These are phyloP conservation scores for Harpagoxenus sublaevis DNA, from an alignment of 2,888 invertebrate genomes.

Conservation along the genomic window DNA sequence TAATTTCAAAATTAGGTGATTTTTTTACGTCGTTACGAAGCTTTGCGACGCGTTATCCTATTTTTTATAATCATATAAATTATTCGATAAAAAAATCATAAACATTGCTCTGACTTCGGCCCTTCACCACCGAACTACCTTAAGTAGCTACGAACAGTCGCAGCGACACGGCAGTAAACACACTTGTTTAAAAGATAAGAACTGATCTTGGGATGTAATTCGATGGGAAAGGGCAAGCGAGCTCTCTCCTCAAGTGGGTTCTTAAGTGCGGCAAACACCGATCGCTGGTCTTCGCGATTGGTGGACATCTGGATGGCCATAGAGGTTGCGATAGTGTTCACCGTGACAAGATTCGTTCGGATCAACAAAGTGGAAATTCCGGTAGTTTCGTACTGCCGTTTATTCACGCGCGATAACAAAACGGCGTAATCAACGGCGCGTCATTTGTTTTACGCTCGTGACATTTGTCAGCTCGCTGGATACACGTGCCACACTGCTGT, in stretches of 20 bases:
- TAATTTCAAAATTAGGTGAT: too few relatives aligned
- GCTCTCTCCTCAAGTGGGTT: background rate
- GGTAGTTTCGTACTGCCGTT: slow-evolving; percentile 41
- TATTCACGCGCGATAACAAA: slow-evolving; percentile 23
- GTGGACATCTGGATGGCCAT: background rate
- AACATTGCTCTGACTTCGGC: too few relatives aligned
- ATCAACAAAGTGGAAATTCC: slow-evolving; percentile 68
- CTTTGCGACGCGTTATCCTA: too few relatives aligned
- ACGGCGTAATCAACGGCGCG: slow-evolving; percentile 11
- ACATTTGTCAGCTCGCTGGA: slow-evolving; percentile 26
- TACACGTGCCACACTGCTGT: background rate
- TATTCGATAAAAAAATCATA: too few relatives aligned
- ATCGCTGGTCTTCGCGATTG: slow-evolving; percentile 12
- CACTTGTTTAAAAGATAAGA: slow-evolving; percentile 42
- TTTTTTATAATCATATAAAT: too few relatives aligned
- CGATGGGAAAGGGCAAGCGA: background rate
- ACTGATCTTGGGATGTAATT: background rate
- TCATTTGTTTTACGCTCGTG: slow-evolving; percentile 34
- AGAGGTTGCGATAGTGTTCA: slow-evolving; percentile 14
- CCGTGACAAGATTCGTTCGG: slow-evolving; percentile 57
- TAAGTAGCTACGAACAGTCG: slow-evolving; percentile 37
- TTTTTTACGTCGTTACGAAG: too few relatives aligned
- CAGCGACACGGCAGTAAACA: slow-evolving; percentile 15
- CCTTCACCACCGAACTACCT: too few relatives aligned
- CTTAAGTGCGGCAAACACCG: slow-evolving; percentile 4